phyloP scores from a whole-genome alignment of 1,140 invertebrate genomes.

The Scaptodrosophila lebanonensis region DNA sequence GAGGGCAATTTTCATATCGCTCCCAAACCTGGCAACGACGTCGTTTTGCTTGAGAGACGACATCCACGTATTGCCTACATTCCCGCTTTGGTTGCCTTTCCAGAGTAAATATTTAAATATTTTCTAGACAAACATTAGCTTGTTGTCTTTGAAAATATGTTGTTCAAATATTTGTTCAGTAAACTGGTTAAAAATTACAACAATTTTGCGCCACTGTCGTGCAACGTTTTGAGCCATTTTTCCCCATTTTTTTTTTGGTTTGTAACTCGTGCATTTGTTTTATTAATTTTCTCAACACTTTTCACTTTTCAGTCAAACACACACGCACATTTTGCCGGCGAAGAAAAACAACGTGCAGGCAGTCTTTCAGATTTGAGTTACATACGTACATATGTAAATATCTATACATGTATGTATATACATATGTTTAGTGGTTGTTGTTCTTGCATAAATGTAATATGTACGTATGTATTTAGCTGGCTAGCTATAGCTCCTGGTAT shows the following conservation, averaged over 20 bases:
- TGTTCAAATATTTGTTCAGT: conserved; percentile 71
- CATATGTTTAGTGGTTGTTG: conserved; percentile 13
- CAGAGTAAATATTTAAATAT: conserved; percentile 75
- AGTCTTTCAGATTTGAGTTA: conserved; percentile 19
- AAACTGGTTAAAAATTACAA: conserved; percentile 76
- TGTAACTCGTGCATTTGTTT: conserved; percentile 69
- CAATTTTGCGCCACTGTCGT: conserved; percentile 46
- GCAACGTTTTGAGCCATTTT: not conserved
- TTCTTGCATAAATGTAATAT: conserved; percentile 35
- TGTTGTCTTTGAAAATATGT: conserved; percentile 74
- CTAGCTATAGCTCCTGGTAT: conserved; percentile 30
- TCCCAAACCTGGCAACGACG: conserved; percentile 31
- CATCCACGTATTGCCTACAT: conserved; percentile 29
- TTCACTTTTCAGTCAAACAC: conserved; percentile 37
- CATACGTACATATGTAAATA: no score
- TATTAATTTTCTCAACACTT: conserved; percentile 69
- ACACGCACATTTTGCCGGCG: conserved; percentile 16
- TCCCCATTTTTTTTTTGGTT: conserved; percentile 11
- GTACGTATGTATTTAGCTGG: not conserved
- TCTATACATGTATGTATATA: conserved; percentile 57
- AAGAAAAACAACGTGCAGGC: conserved; percentile 56
- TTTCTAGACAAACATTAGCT: conserved; percentile 66
- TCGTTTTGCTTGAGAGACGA: conserved; percentile 20
- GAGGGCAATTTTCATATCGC: no score
- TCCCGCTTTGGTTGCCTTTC: conserved; percentile 56